These are phyloP conservation scores for Phasianus colchicus DNA, from an alignment of 2,113 vertebrate genomes.

Conservation along the genomic window DNA sequence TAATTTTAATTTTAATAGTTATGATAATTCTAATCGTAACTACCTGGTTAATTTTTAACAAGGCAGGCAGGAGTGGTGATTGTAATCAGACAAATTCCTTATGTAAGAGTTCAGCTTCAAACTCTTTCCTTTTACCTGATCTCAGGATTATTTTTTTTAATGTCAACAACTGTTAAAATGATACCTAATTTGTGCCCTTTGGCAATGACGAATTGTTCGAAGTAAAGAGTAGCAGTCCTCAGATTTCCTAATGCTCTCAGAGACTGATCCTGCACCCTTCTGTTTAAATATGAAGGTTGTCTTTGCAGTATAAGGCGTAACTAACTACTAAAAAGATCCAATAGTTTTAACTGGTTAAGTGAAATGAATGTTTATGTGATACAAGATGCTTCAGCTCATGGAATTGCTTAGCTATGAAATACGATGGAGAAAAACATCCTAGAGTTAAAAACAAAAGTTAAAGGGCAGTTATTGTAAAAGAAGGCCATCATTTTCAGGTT, in stretches of 20 bases:
- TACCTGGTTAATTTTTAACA: neutral
- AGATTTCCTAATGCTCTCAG: neutral
- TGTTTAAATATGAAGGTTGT: accelerated
- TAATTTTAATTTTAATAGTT: neutral
- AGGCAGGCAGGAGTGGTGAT: neutral
- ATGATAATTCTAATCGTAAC: neutral
- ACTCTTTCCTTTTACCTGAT: neutral
- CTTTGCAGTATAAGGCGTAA: accelerated
- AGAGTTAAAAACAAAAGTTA: neutral
- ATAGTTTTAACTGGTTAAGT: neutral
- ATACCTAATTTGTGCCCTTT: neutral
- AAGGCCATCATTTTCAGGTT: neutral
- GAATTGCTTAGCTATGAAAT: neutral
- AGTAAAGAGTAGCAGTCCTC: neutral
- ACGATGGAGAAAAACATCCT: neutral
- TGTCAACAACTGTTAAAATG: neutral
- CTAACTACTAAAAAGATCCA: neutral
- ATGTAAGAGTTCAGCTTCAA: neutral
- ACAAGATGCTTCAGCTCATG: neutral
- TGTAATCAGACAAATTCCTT: neutral
- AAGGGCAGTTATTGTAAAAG: neutral
- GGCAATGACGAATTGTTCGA: neutral
- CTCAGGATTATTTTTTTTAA: neutral
- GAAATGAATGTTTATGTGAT: neutral
- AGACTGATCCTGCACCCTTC: neutral